Percentiles rank a stretch among this genome's conserved stretches.
Evolutionary conservation across 2,797 vertebrate species (phyloP).

Genomic region (Orientallactaga sibirica): DNA sequence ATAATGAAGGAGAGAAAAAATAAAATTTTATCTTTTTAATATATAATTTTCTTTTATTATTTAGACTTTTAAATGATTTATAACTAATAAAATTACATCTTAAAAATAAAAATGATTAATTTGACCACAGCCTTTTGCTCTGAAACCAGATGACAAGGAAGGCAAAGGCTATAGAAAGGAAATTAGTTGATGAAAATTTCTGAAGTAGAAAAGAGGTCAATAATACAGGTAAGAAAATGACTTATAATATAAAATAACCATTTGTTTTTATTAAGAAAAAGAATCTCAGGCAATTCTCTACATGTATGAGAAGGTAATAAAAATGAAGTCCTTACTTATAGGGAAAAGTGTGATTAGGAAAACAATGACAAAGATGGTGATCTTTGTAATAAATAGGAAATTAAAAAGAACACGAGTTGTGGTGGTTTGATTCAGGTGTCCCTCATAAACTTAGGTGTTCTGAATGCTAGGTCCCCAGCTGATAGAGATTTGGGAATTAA

Average conservation of each 20-base stretch:
- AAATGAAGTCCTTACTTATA: conserved; percentile 1
- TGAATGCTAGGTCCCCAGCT: too few relatives aligned
- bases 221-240: not conserved
- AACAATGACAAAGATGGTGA: not conserved
- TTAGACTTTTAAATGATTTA: too few relatives aligned
- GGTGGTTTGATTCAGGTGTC: too few relatives aligned
- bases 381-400: not conserved
- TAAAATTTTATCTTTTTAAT: too few relatives aligned
- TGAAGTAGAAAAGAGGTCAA: not conserved
- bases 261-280: not conserved
- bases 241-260: not conserved
- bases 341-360: not conserved
- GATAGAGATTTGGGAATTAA: too few relatives aligned
- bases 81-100: not conserved
- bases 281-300: not conserved
- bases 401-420: too few relatives aligned
- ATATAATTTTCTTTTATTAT: too few relatives aligned
- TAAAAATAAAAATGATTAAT: conserved; percentile 1
- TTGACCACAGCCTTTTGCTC: not conserved
- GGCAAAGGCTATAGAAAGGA: not conserved
- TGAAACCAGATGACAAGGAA: not conserved
- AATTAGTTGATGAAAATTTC: not conserved
- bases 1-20: not conserved
- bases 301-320: not conserved
- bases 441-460: too few relatives aligned